phyloP scores from a whole-genome alignment of 2,797 vertebrate genomes.

The Hafferia zeledoni region DNA sequence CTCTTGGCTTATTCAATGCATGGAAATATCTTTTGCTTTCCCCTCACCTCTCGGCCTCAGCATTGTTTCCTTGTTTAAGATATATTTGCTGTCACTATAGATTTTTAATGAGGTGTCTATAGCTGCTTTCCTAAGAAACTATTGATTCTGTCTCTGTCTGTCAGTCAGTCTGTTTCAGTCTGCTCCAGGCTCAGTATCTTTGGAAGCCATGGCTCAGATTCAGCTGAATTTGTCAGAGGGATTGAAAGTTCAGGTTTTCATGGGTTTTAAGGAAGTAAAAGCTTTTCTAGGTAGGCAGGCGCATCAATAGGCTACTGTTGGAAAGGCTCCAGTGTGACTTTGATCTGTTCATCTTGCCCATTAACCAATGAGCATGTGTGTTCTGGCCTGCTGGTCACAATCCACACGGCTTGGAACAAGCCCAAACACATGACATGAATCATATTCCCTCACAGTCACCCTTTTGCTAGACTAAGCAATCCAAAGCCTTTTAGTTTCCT shows the following conservation, averaged over 20 bases:
- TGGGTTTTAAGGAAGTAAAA: background rate
- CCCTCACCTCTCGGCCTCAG: background rate
- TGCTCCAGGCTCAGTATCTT: background rate
- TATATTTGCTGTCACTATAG: background rate
- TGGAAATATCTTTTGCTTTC: background rate
- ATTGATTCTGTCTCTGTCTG: background rate
- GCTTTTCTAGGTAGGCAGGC: background rate
- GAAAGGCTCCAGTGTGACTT: background rate
- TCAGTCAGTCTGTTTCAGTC: background rate
- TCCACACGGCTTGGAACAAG: background rate
- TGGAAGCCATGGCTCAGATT: background rate
- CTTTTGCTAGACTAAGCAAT: slow-evolving; percentile 45
- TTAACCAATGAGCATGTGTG: background rate
- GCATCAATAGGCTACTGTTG: background rate
- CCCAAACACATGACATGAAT: slow-evolving; percentile 30
- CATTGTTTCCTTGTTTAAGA: background rate
- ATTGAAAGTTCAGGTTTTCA: background rate
- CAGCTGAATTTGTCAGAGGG: background rate
- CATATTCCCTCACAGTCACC: background rate
- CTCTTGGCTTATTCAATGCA: background rate
- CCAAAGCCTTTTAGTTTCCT: slow-evolving; percentile 43
- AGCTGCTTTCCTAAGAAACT: background rate
- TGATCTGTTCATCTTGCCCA: background rate
- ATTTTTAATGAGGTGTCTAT: slow-evolving; percentile 11
- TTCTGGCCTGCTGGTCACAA: background rate